Evolutionary conservation across 2,888 invertebrate species (phyloP).

Genomic region (Thumatha senex): DNA sequence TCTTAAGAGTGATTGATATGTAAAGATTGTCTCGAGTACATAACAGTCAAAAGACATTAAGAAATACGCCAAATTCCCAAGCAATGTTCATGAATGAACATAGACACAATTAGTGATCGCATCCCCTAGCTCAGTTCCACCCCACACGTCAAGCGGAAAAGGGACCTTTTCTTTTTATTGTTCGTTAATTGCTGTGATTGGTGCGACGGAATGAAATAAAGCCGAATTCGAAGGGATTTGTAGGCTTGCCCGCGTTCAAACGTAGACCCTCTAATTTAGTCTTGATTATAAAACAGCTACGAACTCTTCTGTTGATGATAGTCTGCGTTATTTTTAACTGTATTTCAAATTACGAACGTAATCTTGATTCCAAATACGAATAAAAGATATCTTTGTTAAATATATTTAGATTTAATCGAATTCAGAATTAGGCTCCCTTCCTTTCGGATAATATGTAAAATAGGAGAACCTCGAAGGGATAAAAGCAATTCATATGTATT

Average conservation of each 20-base stretch:
- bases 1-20: too few relatives aligned
- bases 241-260: slow-evolving; percentile 51
- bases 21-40: too few relatives aligned
- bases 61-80: too few relatives aligned
- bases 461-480: slow-evolving; percentile 14
- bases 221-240: slow-evolving; percentile 62
- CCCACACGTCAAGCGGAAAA: slow-evolving; percentile 27
- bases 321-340: slow-evolving; percentile 22
- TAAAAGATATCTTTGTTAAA: slow-evolving; percentile 19
- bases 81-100: too few relatives aligned
- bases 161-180: slow-evolving; percentile 58
- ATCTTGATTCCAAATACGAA: slow-evolving; percentile 18
- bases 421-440: slow-evolving; percentile 13
- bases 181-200: slow-evolving; percentile 75
- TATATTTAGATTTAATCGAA: slow-evolving; percentile 23
- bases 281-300: slow-evolving; percentile 52
- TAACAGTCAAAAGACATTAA: too few relatives aligned
- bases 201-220: slow-evolving; percentile 67
- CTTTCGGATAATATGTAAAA: slow-evolving; percentile 15
- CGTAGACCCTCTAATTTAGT: slow-evolving; percentile 58
- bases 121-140: too few relatives aligned
- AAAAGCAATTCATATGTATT: slow-evolving; percentile 26
- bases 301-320: slow-evolving; percentile 28
- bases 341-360: slow-evolving; percentile 9
- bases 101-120: too few relatives aligned